phyloP scores from a whole-genome alignment of 2,113 vertebrate genomes.

The Rhegmatorhina hoffmannsi region DNA sequence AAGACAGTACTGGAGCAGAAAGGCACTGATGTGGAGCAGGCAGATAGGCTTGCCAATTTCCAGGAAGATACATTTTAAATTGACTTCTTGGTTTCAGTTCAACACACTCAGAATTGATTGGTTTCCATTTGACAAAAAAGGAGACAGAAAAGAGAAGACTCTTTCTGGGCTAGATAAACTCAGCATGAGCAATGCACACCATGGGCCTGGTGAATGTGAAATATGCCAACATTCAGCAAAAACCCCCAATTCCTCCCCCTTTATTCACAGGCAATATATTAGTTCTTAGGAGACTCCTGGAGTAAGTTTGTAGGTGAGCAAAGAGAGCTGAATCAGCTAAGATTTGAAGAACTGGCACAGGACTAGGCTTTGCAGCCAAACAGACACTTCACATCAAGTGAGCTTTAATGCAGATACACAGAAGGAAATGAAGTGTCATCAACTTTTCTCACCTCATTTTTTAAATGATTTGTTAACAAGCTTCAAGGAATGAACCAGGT shows the following conservation, averaged over 20 bases:
- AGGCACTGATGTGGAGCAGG: slow-evolving; percentile 53
- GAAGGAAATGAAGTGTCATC: background rate
- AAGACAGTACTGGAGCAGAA: slow-evolving; percentile 42
- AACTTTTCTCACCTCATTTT: background rate
- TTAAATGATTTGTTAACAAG: background rate
- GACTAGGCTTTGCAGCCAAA: background rate
- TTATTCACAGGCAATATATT: background rate
- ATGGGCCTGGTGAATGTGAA: background rate
- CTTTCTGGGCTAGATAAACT: slow-evolving; percentile 7
- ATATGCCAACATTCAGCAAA: background rate
- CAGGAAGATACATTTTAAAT: slow-evolving; percentile 21
- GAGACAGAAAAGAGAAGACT: slow-evolving; percentile 33
- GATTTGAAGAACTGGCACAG: background rate
- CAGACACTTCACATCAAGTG: background rate
- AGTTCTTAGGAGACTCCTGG: background rate
- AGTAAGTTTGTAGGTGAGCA: background rate
- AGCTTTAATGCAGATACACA: background rate
- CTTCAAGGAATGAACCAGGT: background rate
- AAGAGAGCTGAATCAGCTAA: background rate
- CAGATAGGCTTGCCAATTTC: slow-evolving; percentile 43
- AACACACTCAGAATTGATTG: slow-evolving; percentile 39
- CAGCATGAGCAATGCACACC: background rate
- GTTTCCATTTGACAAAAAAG: slow-evolving; percentile 48
- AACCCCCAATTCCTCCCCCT: background rate
- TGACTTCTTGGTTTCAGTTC: slow-evolving; percentile 24